phyloP scores from a whole-genome alignment of 2,888 invertebrate species.

The Acronicta psi region DNA sequence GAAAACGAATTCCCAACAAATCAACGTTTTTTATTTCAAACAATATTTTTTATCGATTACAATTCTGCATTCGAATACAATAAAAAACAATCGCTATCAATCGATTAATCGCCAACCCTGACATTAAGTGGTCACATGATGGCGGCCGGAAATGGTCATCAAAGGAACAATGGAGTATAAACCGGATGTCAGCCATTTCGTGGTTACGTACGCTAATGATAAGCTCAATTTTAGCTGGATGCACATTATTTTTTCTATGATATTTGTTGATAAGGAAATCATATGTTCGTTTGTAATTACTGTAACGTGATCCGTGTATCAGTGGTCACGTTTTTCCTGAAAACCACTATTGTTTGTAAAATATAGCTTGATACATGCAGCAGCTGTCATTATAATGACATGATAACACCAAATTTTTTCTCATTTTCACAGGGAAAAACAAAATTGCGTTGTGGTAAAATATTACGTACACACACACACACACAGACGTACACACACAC shows the following conservation, averaged over 20 bases:
- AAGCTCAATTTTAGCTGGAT: conserved; percentile 50
- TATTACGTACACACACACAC: too few species aligned
- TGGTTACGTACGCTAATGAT: conserved; percentile 38
- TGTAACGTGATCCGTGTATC: conserved; percentile 15
- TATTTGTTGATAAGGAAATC: conserved; percentile 23
- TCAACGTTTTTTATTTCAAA: background rate
- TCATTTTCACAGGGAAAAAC: too few species aligned
- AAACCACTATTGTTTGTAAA: too few species aligned
- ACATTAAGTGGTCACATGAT: conserved; percentile 51
- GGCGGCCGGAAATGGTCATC: conserved; percentile 55
- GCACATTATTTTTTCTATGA: conserved; percentile 25
- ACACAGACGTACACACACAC: too few species aligned
- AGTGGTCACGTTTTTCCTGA: conserved; percentile 5
- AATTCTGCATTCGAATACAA: conserved; percentile 11
- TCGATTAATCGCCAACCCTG: conserved; percentile 52
- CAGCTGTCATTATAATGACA: too few species aligned
- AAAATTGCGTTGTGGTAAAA: too few species aligned
- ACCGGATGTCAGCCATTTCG: conserved; percentile 54
- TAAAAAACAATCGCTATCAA: conserved; percentile 18
- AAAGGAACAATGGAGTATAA: conserved; percentile 51
- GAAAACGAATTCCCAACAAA: background rate
- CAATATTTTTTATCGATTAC: conserved; percentile 2
- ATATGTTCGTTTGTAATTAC: background rate
- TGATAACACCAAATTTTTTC: too few species aligned
- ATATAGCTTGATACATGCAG: conserved; percentile 9